phyloP scores from a whole-genome alignment of 1,140 invertebrate species.

The Carcinoscorpius rotundicauda region DNA sequence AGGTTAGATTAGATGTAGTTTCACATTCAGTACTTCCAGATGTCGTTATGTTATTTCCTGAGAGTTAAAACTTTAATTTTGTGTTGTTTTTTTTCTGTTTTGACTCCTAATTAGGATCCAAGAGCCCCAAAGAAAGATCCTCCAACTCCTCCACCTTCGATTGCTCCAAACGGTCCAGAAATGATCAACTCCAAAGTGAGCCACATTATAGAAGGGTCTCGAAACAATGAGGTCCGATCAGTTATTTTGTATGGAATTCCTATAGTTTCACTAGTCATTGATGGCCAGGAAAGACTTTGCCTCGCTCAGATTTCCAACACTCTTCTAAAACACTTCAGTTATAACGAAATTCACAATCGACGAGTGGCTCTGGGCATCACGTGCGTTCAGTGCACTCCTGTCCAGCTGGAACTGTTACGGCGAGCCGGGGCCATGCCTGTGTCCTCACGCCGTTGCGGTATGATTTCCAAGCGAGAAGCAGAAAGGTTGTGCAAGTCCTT shows the following conservation, averaged over 20 bases:
- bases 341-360: constrained; percentile 95
- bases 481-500: constrained; percentile 93
- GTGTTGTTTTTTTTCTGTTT: no score
- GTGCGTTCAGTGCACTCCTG: constrained; percentile 93
- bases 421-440: constrained; percentile 93
- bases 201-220: neutral
- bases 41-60: no score
- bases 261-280: constrained; percentile 88
- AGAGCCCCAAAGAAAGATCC: no score
- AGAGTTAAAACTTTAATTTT: no score
- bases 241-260: constrained; percentile 83
- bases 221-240: constrained; percentile 56
- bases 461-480: constrained; percentile 90
- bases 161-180: no score
- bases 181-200: no score
- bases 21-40: no score
- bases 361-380: constrained; percentile 89
- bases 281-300: constrained; percentile 79
- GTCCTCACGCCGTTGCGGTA: constrained; percentile 74
- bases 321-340: constrained; percentile 84
- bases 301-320: constrained; percentile 95
- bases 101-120: no score
- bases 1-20: no score
- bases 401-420: constrained; percentile 85
- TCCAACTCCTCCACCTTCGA: no score